These are phyloP conservation scores for Brachystomella parvula DNA, from an alignment of 1,140 invertebrate species.

Conservation along the genomic window DNA sequence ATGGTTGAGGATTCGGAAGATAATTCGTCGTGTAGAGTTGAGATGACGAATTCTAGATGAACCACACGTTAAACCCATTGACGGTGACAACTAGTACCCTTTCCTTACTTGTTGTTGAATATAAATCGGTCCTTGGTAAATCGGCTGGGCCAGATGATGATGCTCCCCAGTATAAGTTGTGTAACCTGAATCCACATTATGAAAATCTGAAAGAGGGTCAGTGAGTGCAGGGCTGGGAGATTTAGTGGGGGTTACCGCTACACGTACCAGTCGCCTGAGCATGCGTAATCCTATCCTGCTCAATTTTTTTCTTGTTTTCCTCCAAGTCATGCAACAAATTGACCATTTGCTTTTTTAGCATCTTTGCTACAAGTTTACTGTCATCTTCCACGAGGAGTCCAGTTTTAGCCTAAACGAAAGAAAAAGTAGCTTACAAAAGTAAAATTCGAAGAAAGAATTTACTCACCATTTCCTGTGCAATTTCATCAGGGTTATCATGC, in stretches of 20 bases:
- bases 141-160: not conserved
- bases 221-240: no score
- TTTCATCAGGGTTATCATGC: slow-evolving; percentile 85
- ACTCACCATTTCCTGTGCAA: slow-evolving; percentile 86
- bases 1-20: not conserved
- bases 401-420: slow-evolving; percentile 58
- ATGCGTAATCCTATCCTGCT: not conserved
- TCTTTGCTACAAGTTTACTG: slow-evolving; percentile 73
- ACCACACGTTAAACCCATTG: not conserved
- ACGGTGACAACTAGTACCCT: no score
- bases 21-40: slow-evolving; percentile 1
- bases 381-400: slow-evolving; percentile 86
- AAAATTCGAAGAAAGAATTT: not conserved
- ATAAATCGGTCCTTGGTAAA: slow-evolving; percentile 7
- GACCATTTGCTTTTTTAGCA: slow-evolving; percentile 74
- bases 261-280: not conserved
- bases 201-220: slow-evolving; percentile 7
- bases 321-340: slow-evolving; percentile 56
- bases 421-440: not conserved
- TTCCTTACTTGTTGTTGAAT: slow-evolving; percentile 12
- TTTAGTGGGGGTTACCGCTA: no score
- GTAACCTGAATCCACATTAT: slow-evolving; percentile 10
- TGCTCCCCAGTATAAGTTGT: slow-evolving; percentile 4
- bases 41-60: not conserved
- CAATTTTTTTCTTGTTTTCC: slow-evolving; percentile 47